Percentiles rank a stretch among this genome's conserved stretches.
These are phyloP conservation scores for Drosophila anomalata DNA, from an alignment of 2,888 invertebrate species.

Conservation along the genomic window DNA sequence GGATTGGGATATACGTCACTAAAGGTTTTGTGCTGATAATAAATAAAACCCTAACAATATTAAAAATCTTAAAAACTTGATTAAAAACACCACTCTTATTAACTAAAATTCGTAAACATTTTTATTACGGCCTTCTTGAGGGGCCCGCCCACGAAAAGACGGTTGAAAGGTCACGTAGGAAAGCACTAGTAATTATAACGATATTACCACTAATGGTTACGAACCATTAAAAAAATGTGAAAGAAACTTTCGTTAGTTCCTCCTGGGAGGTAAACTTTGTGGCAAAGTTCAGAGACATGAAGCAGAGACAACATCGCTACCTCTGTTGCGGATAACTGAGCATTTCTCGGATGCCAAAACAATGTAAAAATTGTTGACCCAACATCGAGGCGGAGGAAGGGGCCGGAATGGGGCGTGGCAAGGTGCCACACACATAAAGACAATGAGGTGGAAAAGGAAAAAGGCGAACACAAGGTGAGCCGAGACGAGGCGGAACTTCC, in stretches of 20 bases:
- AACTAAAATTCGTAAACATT: slow-evolving; percentile 2
- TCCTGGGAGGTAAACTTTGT: slow-evolving; percentile 25
- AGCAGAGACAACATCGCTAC: slow-evolving; percentile 27
- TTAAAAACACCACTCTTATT: not conserved
- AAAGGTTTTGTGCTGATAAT: not conserved
- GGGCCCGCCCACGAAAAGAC: not conserved
- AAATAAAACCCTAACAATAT: not conserved
- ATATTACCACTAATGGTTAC: slow-evolving; percentile 51
- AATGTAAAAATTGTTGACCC: slow-evolving; percentile 70
- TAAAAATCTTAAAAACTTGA: not conserved
- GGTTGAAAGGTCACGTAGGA: slow-evolving; percentile 40
- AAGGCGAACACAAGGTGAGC: not conserved
- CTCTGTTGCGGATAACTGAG: slow-evolving; percentile 52
- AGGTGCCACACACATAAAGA: slow-evolving; percentile 44
- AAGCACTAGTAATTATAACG: slow-evolving; percentile 45
- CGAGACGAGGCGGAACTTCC: slow-evolving; percentile 45
- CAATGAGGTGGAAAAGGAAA: slow-evolving; percentile 54
- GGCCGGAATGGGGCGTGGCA: slow-evolving; percentile 2
- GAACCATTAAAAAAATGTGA: slow-evolving; percentile 25
- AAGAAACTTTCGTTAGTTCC: slow-evolving; percentile 33
- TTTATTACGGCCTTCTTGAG: slow-evolving; percentile 1
- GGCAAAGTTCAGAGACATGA: slow-evolving; percentile 35
- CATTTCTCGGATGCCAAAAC: slow-evolving; percentile 55
- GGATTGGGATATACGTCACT: not conserved
- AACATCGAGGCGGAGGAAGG: slow-evolving; percentile 30